Evolutionary conservation across 2,113 vertebrate species (phyloP).

Genomic region (Psilopsiagon aurifrons): DNA sequence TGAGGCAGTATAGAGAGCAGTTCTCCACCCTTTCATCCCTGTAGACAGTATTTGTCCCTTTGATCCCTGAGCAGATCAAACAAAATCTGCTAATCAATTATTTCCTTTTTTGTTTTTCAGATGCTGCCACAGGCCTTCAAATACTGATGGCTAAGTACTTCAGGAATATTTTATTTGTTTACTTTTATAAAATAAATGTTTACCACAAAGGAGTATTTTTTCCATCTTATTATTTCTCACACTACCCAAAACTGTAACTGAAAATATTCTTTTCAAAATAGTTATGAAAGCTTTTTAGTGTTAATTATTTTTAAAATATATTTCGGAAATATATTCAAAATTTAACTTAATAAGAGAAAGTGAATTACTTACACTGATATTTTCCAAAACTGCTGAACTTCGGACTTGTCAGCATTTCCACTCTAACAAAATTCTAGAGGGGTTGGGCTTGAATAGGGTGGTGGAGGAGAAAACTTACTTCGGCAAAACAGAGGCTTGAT

Average conservation of each 20-base stretch:
- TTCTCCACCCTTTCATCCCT: conserved; percentile 62
- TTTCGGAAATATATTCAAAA: not conserved
- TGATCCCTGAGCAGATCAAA: conserved; percentile 69
- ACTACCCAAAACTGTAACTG: not conserved
- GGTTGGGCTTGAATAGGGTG: not conserved
- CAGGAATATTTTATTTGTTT: conserved; percentile 62
- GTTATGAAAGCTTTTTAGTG: not conserved
- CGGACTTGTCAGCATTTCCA: not conserved
- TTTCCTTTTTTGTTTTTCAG: conserved; percentile 67
- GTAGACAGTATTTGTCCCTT: conserved; percentile 70
- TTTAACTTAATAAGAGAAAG: not conserved
- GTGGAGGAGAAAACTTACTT: not conserved
- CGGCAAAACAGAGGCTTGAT: not conserved
- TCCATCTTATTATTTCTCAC: not conserved
- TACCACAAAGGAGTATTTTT: conserved; percentile 13
- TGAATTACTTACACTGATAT: not conserved
- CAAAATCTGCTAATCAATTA: conserved; percentile 68
- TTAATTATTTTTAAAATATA: not conserved
- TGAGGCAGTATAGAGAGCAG: conserved; percentile 33
- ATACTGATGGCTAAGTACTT: conserved; percentile 47
- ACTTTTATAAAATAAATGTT: conserved; percentile 48
- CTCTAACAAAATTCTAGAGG: not conserved
- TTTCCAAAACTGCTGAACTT: not conserved
- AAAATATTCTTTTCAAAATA: not conserved
- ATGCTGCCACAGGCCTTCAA: conserved; percentile 60